These are phyloP conservation scores for Cosmopolites sordidus DNA, from an alignment of 2,888 invertebrate genomes.

Conservation along the genomic window DNA sequence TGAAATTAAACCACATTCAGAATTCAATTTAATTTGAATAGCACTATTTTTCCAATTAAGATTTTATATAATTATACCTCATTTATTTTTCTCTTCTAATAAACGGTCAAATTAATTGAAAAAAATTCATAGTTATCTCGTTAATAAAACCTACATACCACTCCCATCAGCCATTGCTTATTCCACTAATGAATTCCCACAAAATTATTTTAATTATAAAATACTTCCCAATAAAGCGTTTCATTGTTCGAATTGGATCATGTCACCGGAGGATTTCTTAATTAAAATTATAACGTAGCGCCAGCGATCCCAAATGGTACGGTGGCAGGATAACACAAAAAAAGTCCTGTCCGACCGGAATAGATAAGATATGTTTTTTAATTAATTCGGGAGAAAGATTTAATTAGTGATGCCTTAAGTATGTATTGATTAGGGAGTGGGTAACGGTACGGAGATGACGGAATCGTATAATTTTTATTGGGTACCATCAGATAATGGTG, in stretches of 20 bases:
- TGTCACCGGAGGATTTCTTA: background rate
- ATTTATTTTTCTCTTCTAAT: no score
- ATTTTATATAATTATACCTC: no score
- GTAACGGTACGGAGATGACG: background rate
- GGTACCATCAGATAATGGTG: background rate
- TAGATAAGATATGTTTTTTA: background rate
- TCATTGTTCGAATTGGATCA: background rate
- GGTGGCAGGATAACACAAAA: background rate
- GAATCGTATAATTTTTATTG: background rate
- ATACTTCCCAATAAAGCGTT: no score
- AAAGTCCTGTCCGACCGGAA: background rate
- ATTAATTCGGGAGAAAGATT: background rate
- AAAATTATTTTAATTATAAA: no score
- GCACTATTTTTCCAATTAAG: no score
- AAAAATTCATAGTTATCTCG: no score
- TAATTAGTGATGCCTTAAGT: background rate
- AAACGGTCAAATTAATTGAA: no score
- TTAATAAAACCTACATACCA: no score
- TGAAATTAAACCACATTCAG: no score
- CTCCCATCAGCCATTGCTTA: no score
- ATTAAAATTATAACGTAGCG: background rate
- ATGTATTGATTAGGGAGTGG: background rate
- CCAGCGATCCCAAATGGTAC: background rate
- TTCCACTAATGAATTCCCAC: no score
- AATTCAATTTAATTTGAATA: no score